A percentile compares a stretch with the other conserved stretches of the same genome.
Conservation (phyloP, 2,113 vertebrate genomes). For the Notothenia rossii region DNA sequence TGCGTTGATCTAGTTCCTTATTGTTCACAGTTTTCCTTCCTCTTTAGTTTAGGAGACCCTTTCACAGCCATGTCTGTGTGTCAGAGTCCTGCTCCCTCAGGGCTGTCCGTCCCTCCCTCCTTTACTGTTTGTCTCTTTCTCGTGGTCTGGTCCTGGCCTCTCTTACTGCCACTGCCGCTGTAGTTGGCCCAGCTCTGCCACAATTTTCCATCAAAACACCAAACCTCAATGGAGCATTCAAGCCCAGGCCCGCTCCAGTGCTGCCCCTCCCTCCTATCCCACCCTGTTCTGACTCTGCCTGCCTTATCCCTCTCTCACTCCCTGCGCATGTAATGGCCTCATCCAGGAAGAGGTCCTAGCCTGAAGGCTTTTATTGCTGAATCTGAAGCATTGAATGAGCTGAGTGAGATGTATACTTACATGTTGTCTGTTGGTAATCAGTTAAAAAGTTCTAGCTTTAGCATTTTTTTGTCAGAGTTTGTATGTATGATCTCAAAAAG, state of each 20-base stretch:
- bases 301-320: conserved; percentile 61
- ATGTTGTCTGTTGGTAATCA: not conserved
- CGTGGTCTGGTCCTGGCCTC: conserved; percentile 56
- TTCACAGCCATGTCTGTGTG: conserved; percentile 62
- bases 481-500: not conserved
- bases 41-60: conserved; percentile 51
- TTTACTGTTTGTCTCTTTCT: conserved; percentile 49
- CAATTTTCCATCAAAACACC: conserved; percentile 85
- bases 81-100: conserved; percentile 51
- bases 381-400: conserved; percentile 31
- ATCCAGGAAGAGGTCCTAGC: conserved; percentile 50
- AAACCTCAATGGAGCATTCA: conserved; percentile 85
- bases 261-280: conserved; percentile 68
- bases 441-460: no score
- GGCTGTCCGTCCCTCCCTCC: conserved; percentile 52
- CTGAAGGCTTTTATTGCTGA: conserved; percentile 26
- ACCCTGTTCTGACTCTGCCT: conserved; percentile 65
- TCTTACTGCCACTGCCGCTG: conserved; percentile 69
- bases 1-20: conserved; percentile 42
- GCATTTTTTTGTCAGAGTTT: not conserved
- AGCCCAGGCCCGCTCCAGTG: conserved; percentile 76
- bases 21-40: conserved; percentile 51
- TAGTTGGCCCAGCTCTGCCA: conserved; percentile 76
- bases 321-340: conserved; percentile 38
- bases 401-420: conserved; percentile 12